Evolutionary conservation across 2,797 vertebrate genomes (phyloP).

Genomic region (Acrossocheilus wenchowensis): DNA sequence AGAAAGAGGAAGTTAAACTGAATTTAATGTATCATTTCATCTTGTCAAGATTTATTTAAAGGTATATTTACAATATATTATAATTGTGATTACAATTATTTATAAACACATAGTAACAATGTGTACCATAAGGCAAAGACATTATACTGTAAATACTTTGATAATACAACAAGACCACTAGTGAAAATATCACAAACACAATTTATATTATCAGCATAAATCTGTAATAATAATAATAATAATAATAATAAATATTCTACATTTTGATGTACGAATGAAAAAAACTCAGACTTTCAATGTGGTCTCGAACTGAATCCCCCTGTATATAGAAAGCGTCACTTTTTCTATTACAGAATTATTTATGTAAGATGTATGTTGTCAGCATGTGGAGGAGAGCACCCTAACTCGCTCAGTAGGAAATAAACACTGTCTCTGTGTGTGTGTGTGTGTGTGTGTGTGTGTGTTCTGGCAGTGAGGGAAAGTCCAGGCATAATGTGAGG

Average conservation of each 20-base stretch:
- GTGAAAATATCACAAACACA: background rate
- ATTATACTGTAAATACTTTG: no score
- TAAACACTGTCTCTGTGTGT: background rate
- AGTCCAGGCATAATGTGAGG: conserved; percentile 12
- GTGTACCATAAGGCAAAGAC: background rate
- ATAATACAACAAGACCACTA: background rate
- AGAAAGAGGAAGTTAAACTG: background rate
- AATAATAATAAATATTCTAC: background rate
- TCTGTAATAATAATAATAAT: background rate
- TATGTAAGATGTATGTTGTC: background rate
- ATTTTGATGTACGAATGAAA: background rate
- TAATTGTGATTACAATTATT: background rate
- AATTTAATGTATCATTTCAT: background rate
- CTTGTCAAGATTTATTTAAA: background rate
- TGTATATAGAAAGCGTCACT: background rate
- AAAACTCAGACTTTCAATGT: background rate
- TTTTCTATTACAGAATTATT: background rate
- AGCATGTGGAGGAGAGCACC: conserved; percentile 6
- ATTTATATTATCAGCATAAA: background rate
- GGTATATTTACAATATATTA: background rate
- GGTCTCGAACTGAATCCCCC: background rate
- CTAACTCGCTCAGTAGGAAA: background rate
- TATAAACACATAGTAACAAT: background rate
- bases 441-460: background rate
- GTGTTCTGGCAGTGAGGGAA: background rate